phyloP scores from a whole-genome alignment of 2,888 invertebrate genomes.

The Pyrochroa serraticornis region DNA sequence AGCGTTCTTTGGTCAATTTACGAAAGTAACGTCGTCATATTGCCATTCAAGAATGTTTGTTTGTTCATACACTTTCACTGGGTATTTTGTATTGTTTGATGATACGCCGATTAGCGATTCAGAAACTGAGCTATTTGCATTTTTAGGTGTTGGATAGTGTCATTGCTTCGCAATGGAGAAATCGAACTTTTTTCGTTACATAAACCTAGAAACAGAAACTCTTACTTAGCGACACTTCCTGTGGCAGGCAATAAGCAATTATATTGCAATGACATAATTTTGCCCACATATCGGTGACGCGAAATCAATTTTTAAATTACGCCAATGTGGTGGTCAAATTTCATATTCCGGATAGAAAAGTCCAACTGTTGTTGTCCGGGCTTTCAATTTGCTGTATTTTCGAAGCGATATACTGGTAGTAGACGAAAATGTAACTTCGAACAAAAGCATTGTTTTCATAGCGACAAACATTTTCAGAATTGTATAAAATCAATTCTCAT shows the following conservation, averaged over 20 bases:
- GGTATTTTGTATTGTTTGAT: conserved; percentile 21
- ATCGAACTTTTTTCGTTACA: conserved; percentile 35
- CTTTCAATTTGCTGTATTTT: too few species aligned
- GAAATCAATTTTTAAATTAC: too few species aligned
- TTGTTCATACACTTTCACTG: conserved; percentile 21
- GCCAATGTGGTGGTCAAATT: too few species aligned
- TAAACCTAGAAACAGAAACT: conserved; percentile 37
- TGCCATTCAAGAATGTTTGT: conserved; percentile 11
- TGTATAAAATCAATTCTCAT: too few species aligned
- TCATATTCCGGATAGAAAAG: too few species aligned
- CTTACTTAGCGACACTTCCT: conserved; percentile 20
- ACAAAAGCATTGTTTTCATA: too few species aligned
- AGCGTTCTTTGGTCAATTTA: conserved; percentile 18
- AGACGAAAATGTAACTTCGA: too few species aligned
- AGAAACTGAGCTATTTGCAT: conserved; percentile 21
- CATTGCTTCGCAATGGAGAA: conserved; percentile 35
- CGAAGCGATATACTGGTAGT: too few species aligned
- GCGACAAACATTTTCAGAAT: too few species aligned
- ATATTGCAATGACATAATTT: conserved; percentile 15
- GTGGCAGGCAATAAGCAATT: background rate
- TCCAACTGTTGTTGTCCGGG: too few species aligned
- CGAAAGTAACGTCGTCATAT: conserved; percentile 20
- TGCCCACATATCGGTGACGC: background rate
- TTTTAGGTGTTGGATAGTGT: conserved; percentile 23
- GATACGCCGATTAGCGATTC: conserved; percentile 15